Conservation (phyloP, 1,140 invertebrate species). For the Lutraria rhynchaena region DNA sequence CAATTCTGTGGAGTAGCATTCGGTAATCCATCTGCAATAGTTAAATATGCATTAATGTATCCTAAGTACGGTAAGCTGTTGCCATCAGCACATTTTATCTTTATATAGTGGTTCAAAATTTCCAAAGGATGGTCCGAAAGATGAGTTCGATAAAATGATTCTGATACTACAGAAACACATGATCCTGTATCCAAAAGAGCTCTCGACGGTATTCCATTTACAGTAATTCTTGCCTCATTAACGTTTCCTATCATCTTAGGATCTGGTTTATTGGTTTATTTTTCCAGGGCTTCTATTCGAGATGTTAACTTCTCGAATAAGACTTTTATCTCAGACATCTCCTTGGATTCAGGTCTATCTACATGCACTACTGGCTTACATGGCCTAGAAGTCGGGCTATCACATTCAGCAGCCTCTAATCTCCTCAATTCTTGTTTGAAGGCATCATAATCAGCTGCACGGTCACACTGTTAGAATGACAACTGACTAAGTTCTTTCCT, state of each 20-base stretch:
- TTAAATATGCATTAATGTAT: constrained; percentile 1
- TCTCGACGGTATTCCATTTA: background rate
- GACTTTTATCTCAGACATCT: too few relatives aligned
- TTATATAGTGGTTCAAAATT: background rate
- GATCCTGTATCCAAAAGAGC: constrained; percentile 16
- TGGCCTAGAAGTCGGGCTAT: too few relatives aligned
- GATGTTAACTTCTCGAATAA: too few relatives aligned
- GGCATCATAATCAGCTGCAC: too few relatives aligned
- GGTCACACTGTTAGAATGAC: too few relatives aligned
- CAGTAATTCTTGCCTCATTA: constrained; percentile 4
- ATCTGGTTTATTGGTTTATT: too few relatives aligned
- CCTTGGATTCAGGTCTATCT: too few relatives aligned
- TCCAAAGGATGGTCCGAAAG: background rate
- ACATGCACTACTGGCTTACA: too few relatives aligned
- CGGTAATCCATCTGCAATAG: background rate
- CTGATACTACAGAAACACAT: constrained; percentile 8
- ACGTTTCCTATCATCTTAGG: constrained; percentile 5
- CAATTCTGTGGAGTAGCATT: background rate
- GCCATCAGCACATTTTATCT: constrained; percentile 27
- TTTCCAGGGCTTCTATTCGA: too few relatives aligned
- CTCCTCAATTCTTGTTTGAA: too few relatives aligned
- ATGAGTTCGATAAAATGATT: constrained; percentile 25
- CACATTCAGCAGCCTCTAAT: too few relatives aligned
- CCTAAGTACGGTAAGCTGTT: constrained; percentile 12
- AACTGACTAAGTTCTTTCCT: too few relatives aligned